Evolutionary conservation across 2,888 invertebrate genomes (phyloP), one percentile per base, ranked within the genome.

Genomic region (Ecdyonurus torrentis): DNA sequence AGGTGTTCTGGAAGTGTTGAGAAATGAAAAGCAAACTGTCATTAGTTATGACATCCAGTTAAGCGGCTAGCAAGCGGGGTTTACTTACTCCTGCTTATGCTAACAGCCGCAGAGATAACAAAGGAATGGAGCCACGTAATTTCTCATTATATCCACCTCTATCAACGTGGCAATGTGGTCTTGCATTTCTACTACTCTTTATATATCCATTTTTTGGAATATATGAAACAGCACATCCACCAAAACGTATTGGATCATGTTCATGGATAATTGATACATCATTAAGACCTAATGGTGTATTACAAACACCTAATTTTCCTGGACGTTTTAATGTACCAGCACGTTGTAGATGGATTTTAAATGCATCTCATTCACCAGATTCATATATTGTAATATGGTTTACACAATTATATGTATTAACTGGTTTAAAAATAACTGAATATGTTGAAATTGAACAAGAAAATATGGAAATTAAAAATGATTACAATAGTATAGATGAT

Each of bases 361-460:
- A 55, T 22, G n/a, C 55, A 20, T 55, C 55, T n/a, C 55, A 55
- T n/a, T 55, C 55, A 55, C 55, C 55, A 22, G 55, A 55, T n/a
- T 20, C 55, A 22, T 22, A 55, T 22, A 55, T 22, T 22, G 22
- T 55, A 5, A 55, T 55, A n/a, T 55, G 55, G 55, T 55, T 55
- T 22, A 55, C 55, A 22, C 55, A 55, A 55, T 20, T 55, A n/a
- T 55, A 55, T 22, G 55, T 55, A 22, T 22, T 55, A 22, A 55
- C 55, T 22, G 55, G 55, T 55, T 22, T 55, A 22, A 55, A 22
- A 22, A 55, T 55, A n/a, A 55, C 55, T 22, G 55, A 55, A 55
- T 37, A 37, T 37, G 37, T 37, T 37, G 19, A 7, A 22, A 10
- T 55, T 5, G 55, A 55, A 55, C 7, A 55, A 22, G n/a, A n/a